Base-by-base conservation (phyloP, 2,888 invertebrate genomes). In the Heliconius ismenius region DNA sequence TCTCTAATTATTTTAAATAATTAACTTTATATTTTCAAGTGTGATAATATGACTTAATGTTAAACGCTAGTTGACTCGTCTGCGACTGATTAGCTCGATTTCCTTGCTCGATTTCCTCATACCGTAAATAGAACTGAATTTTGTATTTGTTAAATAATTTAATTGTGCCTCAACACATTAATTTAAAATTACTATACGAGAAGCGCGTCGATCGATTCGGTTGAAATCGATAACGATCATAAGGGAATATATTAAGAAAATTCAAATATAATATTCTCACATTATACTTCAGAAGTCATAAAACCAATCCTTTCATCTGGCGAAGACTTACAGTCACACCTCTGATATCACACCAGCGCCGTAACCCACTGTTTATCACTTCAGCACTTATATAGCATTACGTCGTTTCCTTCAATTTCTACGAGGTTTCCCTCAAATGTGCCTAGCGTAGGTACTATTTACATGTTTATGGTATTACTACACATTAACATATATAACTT, bases 271-370 rank as follows among this genome's bases (percentile, higher is more conserved):
- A 70, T 70, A 70, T 54, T 49, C 28, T 70, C 69, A 54, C 69
- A 70, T 70, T 70, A 70, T 70, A 32, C 69, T 70, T 32, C 54
- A 81, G 79, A 83, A 82, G 89, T 89, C 85, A 92, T 93, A 91
- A 93, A 92, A 89, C 81, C 82, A 82, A 92, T 91, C 91, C 90
- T 83, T 85, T 87, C 85, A 86, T 89, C 88, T 89, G 86, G 87
- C 79, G 84, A 84, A 90, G 92, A 92, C 91, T 90, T 90, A 88
- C 86, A 86, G 87, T 88, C 86, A 86, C 86, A 85, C 80, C 82
- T 77, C 83, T 84, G 87, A 88, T 89, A 86, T 88, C 84, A 82
- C 82, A 83, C 64, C 64, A 69, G 82, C 83, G 81, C 83, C 83
- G 78, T 82, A 81, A 84, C 81, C 81, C 83, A 84, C 85, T 88